These are phyloP conservation scores for Hydrochoerus hydrochaeris DNA, from an alignment of 2,113 vertebrate species.

Conservation along the genomic window DNA sequence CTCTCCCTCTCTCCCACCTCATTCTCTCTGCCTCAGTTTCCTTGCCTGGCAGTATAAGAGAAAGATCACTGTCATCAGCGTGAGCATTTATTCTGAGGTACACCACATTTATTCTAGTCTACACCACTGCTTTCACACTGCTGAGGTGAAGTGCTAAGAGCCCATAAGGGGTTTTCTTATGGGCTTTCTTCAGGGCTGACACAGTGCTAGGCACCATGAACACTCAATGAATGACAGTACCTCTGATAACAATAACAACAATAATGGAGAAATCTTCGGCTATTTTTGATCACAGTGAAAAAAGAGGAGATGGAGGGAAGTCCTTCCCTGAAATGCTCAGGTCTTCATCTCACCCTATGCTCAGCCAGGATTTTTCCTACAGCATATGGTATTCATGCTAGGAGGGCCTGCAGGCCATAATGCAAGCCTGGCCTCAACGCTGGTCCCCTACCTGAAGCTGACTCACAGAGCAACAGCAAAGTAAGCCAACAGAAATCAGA, in stretches of 20 bases:
- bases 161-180: background rate
- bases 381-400: background rate
- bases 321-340: background rate
- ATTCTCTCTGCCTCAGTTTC: background rate
- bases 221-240: background rate
- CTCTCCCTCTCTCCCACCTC: background rate
- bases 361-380: background rate
- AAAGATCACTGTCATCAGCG: too few species aligned
- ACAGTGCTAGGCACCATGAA: background rate
- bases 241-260: background rate
- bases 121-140: fast-evolving
- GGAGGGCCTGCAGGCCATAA: background rate
- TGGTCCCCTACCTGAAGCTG: background rate
- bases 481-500: background rate
- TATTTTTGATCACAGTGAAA: background rate
- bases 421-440: background rate
- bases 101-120: too few species aligned
- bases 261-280: background rate
- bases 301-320: background rate
- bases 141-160: too few species aligned
- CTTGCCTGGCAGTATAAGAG: background rate
- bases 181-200: background rate
- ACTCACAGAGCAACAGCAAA: background rate
- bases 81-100: background rate
- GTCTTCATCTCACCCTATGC: background rate